Evolutionary conservation across 1,140 invertebrate genomes (phyloP), one percentile per base, ranked within the genome.

Genomic region (Alviniconcha marisindica): DNA sequence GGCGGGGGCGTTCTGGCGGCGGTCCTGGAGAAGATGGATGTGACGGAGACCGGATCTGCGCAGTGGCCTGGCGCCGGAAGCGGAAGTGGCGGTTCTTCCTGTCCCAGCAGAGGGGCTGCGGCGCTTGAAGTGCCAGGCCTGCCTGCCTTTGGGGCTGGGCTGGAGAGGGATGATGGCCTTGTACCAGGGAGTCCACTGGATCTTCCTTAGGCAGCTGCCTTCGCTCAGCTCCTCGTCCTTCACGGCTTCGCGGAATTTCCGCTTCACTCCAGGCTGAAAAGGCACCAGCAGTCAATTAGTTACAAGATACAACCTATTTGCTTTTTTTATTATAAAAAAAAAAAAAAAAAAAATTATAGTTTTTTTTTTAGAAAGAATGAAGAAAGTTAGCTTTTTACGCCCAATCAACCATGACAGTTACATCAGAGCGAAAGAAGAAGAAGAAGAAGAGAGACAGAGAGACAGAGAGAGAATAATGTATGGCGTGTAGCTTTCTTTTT

Each of bases 131-230:
- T 24, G 10, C 31, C 31, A 36, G 3, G 38, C 10, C 14, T 28
- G 14, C 38, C 15, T 18, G 42, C 73, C 73, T 40, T 18, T 71
- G 69, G 18, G 44, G 0, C 7, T 0, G 18, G 60, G 56, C 14
- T 63, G 38, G 4, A 0, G 10, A 21, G 40, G 24, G 24, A 44
- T n/a, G 31, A 80, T 42, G n/a, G 56, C 54, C 24, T 10, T 60
- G 56, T 42, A 21, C 78, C 78, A 80, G 2, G 10, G 15, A 18
- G 28, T 31, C 78, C 78, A 80, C 56, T 63, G 1, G 21, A 80
- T 48, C 21, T 54, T 51, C 18, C 31, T 51, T 15, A 33, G 18
- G 24, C 44, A 44, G 48, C 66, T 74, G 48, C 33, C 48, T 14
- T 42, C 24, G 31, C 63, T 51, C 12, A 73, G 12, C 0, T 82